A percentile compares a stretch with the other conserved stretches of the same genome.
phyloP scores from a whole-genome alignment of 2,797 vertebrate species.

The Malurus splendens region DNA sequence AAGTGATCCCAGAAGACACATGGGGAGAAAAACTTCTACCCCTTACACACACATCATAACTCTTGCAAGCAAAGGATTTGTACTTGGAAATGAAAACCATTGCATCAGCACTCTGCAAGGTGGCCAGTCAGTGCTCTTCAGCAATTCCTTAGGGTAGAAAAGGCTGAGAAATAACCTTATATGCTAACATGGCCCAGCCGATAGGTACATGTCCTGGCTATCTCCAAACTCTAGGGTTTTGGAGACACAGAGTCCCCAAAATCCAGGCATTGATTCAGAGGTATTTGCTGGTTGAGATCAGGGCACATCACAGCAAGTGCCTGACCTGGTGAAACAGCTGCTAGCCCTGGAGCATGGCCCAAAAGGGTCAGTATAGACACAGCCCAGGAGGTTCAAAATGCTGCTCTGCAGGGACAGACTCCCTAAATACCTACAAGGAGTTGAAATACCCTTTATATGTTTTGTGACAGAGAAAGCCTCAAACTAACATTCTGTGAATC shows the following conservation, averaged over 20 bases:
- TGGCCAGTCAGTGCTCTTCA: neutral
- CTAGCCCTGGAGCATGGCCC: neutral
- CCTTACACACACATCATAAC: neutral
- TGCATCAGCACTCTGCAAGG: neutral
- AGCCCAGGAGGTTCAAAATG: neutral
- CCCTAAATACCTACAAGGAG: neutral
- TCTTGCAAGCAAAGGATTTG: neutral
- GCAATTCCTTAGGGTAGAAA: neutral
- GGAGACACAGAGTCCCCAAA: neutral
- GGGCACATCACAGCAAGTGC: neutral
- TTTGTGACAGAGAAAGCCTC: neutral
- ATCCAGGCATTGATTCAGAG: neutral
- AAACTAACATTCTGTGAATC: neutral
- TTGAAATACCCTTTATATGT: neutral
- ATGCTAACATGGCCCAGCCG: neutral
- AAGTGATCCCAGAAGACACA: neutral
- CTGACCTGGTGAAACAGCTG: neutral
- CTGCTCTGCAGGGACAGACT: neutral
- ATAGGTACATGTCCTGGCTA: neutral
- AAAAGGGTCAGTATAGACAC: neutral
- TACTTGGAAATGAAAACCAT: neutral
- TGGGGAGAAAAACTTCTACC: rapidly evolving
- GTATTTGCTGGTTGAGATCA: neutral
- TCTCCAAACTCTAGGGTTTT: neutral
- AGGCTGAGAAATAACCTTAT: neutral